A percentile compares a stretch with the other conserved stretches of the same genome.
Conservation (phyloP, 2,797 vertebrate species). For the Prionace glauca region DNA sequence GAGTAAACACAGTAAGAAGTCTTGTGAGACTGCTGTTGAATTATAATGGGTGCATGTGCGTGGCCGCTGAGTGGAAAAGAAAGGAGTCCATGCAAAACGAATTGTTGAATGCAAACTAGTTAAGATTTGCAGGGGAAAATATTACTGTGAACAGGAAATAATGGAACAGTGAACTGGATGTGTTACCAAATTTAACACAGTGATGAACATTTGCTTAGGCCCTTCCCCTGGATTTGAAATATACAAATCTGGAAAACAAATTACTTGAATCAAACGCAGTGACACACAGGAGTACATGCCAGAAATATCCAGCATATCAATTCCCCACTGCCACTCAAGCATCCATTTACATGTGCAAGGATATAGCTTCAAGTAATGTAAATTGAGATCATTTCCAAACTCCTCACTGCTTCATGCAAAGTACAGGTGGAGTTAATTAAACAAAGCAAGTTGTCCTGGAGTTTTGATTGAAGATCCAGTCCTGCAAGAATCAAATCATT, state of each 20-base stretch:
- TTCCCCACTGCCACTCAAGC: neutral
- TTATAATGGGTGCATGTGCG: neutral
- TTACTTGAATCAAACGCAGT: neutral
- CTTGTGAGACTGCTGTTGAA: no score
- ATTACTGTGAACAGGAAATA: neutral
- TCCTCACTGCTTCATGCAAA: neutral
- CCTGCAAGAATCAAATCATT: neutral
- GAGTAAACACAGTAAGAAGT: no score
- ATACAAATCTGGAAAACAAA: neutral
- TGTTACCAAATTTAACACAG: neutral
- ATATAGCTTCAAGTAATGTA: constrained; percentile 25
- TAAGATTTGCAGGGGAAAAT: neutral
- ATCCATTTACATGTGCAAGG: neutral
- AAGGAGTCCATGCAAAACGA: neutral
- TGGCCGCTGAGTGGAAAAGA: neutral
- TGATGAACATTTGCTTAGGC: neutral
- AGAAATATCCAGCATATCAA: neutral
- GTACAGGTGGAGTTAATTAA: neutral
- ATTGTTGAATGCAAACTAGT: neutral
- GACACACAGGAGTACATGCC: neutral
- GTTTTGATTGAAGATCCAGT: constrained; percentile 1
- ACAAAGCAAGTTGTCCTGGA: neutral
- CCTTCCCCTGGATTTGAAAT: neutral
- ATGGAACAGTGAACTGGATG: neutral
- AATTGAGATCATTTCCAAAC: neutral